A percentile compares a stretch with the other conserved stretches of the same genome.
Conservation (phyloP, 2,888 invertebrate species). For the Tholera decimalis region DNA sequence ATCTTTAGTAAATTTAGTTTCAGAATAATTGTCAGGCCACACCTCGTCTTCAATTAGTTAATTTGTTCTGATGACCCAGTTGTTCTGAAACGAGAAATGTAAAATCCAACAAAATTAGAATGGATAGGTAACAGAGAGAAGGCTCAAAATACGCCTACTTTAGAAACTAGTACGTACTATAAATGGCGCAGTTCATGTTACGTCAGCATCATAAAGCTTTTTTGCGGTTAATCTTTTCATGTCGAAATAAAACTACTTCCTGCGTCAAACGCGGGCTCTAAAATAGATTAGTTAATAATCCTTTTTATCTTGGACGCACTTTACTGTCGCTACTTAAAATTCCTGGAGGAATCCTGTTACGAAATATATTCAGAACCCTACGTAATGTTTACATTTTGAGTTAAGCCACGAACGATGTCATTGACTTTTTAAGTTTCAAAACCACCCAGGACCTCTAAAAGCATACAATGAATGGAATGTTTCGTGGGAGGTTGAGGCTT, state of each 20-base stretch:
- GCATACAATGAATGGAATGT: conserved; percentile 71
- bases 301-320: conserved; percentile 69
- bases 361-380: conserved; percentile 64
- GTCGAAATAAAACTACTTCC: conserved; percentile 49
- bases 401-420: conserved; percentile 69
- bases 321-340: conserved; percentile 60
- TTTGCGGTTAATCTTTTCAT: conserved; percentile 41
- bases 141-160: background rate
- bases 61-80: no score
- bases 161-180: background rate
- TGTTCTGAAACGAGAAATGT: no score
- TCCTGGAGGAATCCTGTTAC: conserved; percentile 67
- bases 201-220: conserved; percentile 21
- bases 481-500: conserved; percentile 63
- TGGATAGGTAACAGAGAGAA: background rate
- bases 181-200: conserved; percentile 20
- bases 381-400: conserved; percentile 71
- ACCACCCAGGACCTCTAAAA: conserved; percentile 67
- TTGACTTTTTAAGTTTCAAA: conserved; percentile 69
- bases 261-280: conserved; percentile 57
- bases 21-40: conserved; percentile 7
- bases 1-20: no score
- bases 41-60: conserved; percentile 19
- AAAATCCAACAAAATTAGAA: no score
- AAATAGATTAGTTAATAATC: conserved; percentile 71